A percentile compares a stretch with the other conserved stretches of the same genome.
These are phyloP conservation scores for Chrysolina haemoptera DNA, from an alignment of 2,888 invertebrate genomes.

Conservation along the genomic window DNA sequence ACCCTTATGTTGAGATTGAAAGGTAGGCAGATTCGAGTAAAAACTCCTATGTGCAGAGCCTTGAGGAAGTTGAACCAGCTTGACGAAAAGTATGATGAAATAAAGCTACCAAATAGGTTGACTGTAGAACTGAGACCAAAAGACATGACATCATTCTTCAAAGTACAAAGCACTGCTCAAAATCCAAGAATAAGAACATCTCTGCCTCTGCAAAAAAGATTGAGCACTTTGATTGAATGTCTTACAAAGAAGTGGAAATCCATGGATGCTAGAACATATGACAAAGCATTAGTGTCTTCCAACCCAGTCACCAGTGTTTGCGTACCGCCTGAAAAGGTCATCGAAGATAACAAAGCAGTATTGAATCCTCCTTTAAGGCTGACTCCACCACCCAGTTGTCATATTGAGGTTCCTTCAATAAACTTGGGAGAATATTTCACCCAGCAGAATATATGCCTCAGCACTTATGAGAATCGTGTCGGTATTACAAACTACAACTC, in stretches of 20 bases:
- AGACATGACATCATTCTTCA: constrained; percentile 84
- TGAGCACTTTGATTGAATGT: constrained; percentile 80
- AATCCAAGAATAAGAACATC: constrained; percentile 88
- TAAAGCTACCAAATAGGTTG: constrained; percentile 85
- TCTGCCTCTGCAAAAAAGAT: constrained; percentile 81
- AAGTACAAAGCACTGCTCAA: constrained; percentile 89
- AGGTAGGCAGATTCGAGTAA: constrained; percentile 89
- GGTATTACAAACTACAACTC: constrained; percentile 69
- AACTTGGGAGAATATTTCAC: constrained; percentile 84
- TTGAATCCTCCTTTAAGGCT: constrained; percentile 62
- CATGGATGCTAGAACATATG: constrained; percentile 59
- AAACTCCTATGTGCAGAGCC: constrained; percentile 94
- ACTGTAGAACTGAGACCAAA: constrained; percentile 84
- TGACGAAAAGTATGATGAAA: constrained; percentile 82
- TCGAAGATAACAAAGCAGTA: constrained; percentile 54
- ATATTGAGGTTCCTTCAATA: constrained; percentile 81
- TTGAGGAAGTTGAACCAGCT: constrained; percentile 89
- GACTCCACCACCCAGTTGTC: constrained; percentile 74
- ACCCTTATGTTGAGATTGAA: constrained; percentile 86
- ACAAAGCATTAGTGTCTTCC: constrained; percentile 59
- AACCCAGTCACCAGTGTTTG: constrained; percentile 55
- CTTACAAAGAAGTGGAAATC: constrained; percentile 85
- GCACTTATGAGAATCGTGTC: constrained; percentile 82
- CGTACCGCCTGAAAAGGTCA: constrained; percentile 55
- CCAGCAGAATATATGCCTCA: constrained; percentile 83